Evolutionary conservation across 2,888 invertebrate genomes (phyloP).

Genomic region (Hirtodrosophila cameraria): DNA sequence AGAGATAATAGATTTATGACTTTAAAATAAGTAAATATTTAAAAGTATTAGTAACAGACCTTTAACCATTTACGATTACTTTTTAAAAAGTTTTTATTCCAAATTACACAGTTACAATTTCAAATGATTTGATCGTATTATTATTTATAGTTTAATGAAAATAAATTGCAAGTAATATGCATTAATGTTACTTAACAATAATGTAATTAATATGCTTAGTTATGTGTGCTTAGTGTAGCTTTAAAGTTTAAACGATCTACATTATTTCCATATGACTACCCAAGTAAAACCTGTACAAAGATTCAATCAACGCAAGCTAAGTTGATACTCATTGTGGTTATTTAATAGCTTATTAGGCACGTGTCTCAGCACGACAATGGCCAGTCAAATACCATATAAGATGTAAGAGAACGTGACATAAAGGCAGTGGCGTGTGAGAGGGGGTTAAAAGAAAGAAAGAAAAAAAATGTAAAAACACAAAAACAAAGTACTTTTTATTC

Average conservation of each 20-base stretch:
- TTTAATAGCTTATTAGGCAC: constrained; percentile 41
- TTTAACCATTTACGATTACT: too few species aligned
- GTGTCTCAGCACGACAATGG: constrained; percentile 35
- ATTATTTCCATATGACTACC: constrained; percentile 27
- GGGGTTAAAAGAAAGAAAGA: background rate
- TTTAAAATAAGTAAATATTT: too few species aligned
- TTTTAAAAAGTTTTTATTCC: too few species aligned
- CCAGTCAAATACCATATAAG: constrained; percentile 2
- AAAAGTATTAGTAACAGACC: too few species aligned
- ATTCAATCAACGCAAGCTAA: constrained; percentile 18
- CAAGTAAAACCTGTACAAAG: constrained; percentile 14
- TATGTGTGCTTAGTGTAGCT: constrained; percentile 6
- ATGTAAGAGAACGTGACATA: background rate
- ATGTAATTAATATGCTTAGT: constrained; percentile 1
- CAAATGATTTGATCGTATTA: too few species aligned
- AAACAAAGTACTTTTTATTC: too few species aligned
- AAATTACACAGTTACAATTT: too few species aligned
- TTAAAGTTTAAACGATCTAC: background rate
- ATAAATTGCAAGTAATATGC: too few species aligned
- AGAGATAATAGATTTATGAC: too few species aligned
- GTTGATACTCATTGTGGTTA: constrained; percentile 36
- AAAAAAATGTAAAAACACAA: background rate
- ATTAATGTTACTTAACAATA: background rate
- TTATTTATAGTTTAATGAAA: too few species aligned
- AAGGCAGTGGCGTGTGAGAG: too few species aligned